phyloP scores from a whole-genome alignment of 2,888 invertebrate species.

The Leucoptera coffeella region DNA sequence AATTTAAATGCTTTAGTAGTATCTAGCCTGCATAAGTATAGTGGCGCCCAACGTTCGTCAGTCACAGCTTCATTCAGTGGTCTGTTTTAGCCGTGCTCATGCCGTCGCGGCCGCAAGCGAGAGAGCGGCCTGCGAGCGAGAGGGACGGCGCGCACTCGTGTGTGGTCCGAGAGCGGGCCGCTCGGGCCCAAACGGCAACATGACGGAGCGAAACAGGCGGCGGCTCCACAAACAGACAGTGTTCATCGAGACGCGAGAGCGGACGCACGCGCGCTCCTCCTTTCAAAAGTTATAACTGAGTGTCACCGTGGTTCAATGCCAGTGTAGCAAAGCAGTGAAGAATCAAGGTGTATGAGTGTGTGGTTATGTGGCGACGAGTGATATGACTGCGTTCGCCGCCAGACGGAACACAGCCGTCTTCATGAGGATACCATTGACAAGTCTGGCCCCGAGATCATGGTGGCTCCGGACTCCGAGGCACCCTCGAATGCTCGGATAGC shows the following conservation, averaged over 20 bases:
- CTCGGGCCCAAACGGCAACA: constrained; percentile 44
- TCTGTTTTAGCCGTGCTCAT: constrained; percentile 9
- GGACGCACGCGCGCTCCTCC: constrained; percentile 23
- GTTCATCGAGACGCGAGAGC: constrained; percentile 33
- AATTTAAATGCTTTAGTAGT: background rate
- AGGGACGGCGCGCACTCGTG: constrained; percentile 29
- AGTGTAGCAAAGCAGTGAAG: constrained; percentile 40
- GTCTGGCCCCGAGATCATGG: constrained; percentile 55
- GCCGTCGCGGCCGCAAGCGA: no score
- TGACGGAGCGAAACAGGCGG: constrained; percentile 45
- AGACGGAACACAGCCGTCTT: constrained; percentile 54
- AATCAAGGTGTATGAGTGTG: constrained; percentile 45
- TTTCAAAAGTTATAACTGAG: no score
- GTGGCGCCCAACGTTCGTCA: constrained; percentile 15
- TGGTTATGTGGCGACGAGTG: constrained; percentile 55
- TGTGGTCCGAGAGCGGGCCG: constrained; percentile 31
- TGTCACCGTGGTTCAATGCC: constrained; percentile 32
- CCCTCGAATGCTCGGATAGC: constrained; percentile 54
- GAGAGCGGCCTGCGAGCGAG: constrained; percentile 22
- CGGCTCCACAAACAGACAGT: constrained; percentile 50
- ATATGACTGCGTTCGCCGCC: constrained; percentile 52
- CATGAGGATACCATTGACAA: constrained; percentile 55
- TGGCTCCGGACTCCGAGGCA: constrained; percentile 54
- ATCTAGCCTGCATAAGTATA: constrained; percentile 1
- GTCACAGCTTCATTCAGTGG: constrained; percentile 31